Evolutionary conservation across 2,797 vertebrate species (phyloP), one percentile per base, ranked within the genome.

Genomic region (Coranthus polyacanthus): DNA sequence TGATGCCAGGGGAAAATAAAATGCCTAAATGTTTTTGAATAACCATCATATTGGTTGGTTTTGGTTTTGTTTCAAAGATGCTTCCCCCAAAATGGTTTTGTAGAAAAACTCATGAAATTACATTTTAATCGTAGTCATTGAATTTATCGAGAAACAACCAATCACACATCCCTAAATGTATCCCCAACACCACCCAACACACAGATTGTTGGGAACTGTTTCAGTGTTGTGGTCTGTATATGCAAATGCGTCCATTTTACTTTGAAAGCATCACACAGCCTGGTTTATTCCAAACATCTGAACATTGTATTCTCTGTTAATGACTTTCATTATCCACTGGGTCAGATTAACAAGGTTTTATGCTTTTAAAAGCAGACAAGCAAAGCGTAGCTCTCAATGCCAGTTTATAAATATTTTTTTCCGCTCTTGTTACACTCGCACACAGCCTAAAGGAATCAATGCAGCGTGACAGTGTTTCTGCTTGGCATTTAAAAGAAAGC

Each of bases 231-330:
- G n/a, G n/a, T 56, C 16, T 29, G 1, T 41, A 71, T 20, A 13
- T 29, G 18, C 15, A 24, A 24, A 22, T 18, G n/a, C n/a, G n/a
- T n/a, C n/a, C 17, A 2, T 26, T 58, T 43, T 18, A 42, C 59
- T 55, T 77, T 32, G 43, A 46, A 52, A 46, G 32, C 46, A 24
- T 6, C 38, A 5, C 34, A 41, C 45, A 20, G 34, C 12, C 49
- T 20, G 12, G 37, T 22, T 4, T 32, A 37, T 58, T 74, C 76
- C 62, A 69, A 37, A 55, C 17, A 2, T 38, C 37, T 60, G 53
- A 57, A 50, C 57, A 37, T 38, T 72, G 58, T 62, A 29, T 55
- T 60, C 38, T 41, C 37, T 46, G 22, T 49, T 46, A 50, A 64
- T 53, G 57, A 54, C 66, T 54, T 58, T 42, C 49, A 50, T 41